Evolutionary conservation across 2,113 vertebrate genomes (phyloP).

Genomic region (Melanostigma gelatinosum): DNA sequence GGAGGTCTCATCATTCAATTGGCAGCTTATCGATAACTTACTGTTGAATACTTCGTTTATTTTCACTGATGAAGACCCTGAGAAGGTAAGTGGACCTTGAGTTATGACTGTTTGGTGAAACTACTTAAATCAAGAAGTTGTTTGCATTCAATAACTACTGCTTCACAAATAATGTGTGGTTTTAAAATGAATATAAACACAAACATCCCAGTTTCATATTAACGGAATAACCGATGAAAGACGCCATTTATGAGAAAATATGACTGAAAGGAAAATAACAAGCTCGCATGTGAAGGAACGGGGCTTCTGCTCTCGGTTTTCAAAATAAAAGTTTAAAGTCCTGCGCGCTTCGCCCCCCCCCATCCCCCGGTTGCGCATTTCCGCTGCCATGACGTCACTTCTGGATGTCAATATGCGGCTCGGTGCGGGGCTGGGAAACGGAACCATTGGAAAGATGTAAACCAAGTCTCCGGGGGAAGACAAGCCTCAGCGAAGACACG

Average conservation of each 20-base stretch:
- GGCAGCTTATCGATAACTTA: too few species aligned
- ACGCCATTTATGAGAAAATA: background rate
- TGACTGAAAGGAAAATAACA: background rate
- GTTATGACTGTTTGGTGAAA: too few species aligned
- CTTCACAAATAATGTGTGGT: too few species aligned
- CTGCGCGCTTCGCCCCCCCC: background rate
- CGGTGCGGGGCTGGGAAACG: conserved; percentile 73
- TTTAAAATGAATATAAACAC: background rate
- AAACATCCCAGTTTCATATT: background rate
- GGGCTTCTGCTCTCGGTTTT: background rate
- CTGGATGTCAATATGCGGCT: conserved; percentile 82
- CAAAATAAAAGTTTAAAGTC: conserved; percentile 38
- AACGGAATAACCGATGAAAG: background rate
- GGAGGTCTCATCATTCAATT: too few species aligned
- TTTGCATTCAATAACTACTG: too few species aligned
- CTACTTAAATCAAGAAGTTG: too few species aligned
- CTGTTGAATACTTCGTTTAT: too few species aligned
- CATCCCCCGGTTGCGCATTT: conserved; percentile 71
- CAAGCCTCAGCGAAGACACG: conserved; percentile 25
- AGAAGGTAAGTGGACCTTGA: background rate
- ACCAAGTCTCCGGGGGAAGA: conserved; percentile 47
- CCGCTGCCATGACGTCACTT: conserved; percentile 80
- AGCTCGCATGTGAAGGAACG: background rate
- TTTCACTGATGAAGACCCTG: too few species aligned
- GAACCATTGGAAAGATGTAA: conserved; percentile 77